Evolutionary conservation across 2,797 vertebrate genomes (phyloP).

Genomic region (Harpagifer antarcticus): DNA sequence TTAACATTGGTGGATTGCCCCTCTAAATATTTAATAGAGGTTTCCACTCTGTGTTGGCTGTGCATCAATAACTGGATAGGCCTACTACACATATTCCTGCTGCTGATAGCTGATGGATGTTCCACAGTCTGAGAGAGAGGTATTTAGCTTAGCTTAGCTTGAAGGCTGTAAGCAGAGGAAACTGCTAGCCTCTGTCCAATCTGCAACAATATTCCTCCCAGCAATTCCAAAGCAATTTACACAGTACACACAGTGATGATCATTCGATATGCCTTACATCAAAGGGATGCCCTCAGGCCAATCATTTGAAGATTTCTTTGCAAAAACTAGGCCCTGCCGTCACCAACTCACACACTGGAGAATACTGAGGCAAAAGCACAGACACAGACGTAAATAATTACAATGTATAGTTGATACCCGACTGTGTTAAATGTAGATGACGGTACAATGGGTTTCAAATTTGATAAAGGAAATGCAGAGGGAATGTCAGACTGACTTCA

Average conservation of each 20-base stretch:
- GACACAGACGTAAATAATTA: too few relatives aligned
- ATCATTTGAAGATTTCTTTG: conserved; percentile 4
- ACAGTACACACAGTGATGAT: conserved; percentile 7
- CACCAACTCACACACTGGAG: neutral
- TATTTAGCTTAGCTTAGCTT: conserved; percentile 4
- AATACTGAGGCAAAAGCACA: neutral
- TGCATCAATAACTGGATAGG: neutral
- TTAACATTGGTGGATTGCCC: neutral
- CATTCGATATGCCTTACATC: conserved; percentile 28
- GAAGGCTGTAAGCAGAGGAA: conserved; percentile 9
- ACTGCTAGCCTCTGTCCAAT: conserved; percentile 17
- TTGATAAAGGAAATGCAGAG: conserved; percentile 3
- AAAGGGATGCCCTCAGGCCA: conserved; percentile 13
- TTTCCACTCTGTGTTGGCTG: neutral
- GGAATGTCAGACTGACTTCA: neutral
- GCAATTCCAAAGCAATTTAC: conserved; percentile 21
- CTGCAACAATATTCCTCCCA: conserved; percentile 14
- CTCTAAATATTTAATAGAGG: conserved; percentile 9
- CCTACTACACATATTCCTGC: neutral
- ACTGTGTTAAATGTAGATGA: conserved; percentile 16
- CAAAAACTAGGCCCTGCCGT: neutral
- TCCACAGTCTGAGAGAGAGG: neutral
- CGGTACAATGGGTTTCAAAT: neutral
- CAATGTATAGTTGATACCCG: neutral
- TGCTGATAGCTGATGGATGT: neutral